Conservation (phyloP, 2,113 vertebrate species). For the Heliornis fulica region DNA sequence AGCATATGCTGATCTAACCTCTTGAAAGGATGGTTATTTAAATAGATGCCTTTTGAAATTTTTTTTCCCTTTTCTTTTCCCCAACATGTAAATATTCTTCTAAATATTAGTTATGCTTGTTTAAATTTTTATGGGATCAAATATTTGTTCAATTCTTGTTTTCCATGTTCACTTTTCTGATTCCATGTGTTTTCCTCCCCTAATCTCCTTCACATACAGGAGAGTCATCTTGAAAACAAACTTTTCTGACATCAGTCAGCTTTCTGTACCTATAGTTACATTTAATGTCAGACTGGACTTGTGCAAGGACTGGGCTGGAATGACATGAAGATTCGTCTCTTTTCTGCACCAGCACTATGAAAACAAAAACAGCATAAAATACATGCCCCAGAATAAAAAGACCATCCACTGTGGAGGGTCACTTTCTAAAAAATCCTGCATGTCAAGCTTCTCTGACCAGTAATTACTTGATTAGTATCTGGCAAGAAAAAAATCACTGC, state of each 20-base stretch:
- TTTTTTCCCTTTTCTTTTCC: neutral
- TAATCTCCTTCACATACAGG: neutral
- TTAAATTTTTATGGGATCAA: slow-evolving; percentile 55
- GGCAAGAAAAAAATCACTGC: neutral
- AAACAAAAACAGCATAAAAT: neutral
- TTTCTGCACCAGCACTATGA: neutral
- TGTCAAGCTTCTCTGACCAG: neutral
- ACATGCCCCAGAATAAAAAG: neutral
- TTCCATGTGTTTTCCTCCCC: neutral
- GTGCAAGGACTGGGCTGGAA: neutral
- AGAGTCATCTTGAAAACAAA: neutral
- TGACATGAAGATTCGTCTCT: neutral
- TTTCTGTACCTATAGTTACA: neutral
- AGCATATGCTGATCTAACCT: slow-evolving; percentile 32
- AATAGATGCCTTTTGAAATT: neutral
- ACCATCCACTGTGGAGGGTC: neutral
- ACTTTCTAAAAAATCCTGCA: neutral
- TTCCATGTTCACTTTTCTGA: neutral
- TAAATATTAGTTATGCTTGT: slow-evolving; percentile 36
- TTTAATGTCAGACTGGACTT: neutral
- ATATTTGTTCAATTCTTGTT: slow-evolving; percentile 54
- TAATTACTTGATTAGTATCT: no score
- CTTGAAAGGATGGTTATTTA: neutral
- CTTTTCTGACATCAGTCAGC: neutral
- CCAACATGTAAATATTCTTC: slow-evolving; percentile 32